phyloP scores from a whole-genome alignment of 2,797 vertebrate species.

The Sebastes oblongus region DNA sequence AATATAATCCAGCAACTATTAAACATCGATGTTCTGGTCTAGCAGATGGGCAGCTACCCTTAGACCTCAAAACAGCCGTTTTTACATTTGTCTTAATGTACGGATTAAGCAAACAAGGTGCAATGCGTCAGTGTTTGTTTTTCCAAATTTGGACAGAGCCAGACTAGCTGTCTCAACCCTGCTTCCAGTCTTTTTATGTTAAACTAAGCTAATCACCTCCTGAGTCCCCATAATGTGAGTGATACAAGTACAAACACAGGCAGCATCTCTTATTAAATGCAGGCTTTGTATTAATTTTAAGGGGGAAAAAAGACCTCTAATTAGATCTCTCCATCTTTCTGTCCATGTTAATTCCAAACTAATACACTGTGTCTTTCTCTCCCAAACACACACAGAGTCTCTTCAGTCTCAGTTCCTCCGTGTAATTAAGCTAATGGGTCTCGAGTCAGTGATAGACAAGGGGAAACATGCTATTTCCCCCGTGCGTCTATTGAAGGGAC shows the following conservation, averaged over 20 bases:
- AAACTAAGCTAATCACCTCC: background rate
- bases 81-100: background rate
- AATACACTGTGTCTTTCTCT: slow-evolving; percentile 9
- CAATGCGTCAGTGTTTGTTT: background rate
- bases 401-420: slow-evolving; percentile 41
- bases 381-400: slow-evolving; percentile 8
- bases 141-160: background rate
- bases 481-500: slow-evolving; percentile 47
- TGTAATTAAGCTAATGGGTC: slow-evolving; percentile 80
- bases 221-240: background rate
- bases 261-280: background rate
- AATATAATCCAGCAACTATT: background rate
- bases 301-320: background rate
- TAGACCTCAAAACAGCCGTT: background rate
- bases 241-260: background rate
- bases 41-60: background rate
- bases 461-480: slow-evolving; percentile 73
- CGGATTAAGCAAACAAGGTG: background rate
- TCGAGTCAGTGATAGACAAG: slow-evolving; percentile 73
- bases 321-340: slow-evolving; percentile 42
- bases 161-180: background rate
- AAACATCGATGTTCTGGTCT: background rate
- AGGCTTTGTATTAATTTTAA: background rate
- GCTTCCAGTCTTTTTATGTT: background rate
- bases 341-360: slow-evolving; percentile 33